Conservation (phyloP, 2,888 invertebrate genomes). For the Chesias legatella region DNA sequence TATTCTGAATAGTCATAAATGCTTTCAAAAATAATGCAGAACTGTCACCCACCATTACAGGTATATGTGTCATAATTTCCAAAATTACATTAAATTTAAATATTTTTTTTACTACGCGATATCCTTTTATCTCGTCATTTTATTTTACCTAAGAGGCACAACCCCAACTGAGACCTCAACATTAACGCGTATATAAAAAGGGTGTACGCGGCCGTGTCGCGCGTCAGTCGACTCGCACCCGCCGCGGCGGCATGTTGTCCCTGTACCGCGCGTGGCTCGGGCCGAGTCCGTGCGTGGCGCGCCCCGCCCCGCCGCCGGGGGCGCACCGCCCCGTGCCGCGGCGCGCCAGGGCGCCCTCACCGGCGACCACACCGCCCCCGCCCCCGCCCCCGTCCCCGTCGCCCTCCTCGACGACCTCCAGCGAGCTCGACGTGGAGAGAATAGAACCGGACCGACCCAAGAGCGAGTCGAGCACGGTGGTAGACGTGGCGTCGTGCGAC, state of each 20-base stretch:
- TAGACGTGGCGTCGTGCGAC: conserved; percentile 95
- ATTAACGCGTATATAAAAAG: conserved; percentile 36
- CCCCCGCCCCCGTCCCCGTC: conserved; percentile 57
- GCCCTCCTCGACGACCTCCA: conserved; percentile 64
- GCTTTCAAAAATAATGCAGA: no score
- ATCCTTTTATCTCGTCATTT: no score
- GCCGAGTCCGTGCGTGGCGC: conserved; percentile 68
- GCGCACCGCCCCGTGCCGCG: conserved; percentile 70
- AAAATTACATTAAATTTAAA: no score
- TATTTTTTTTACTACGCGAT: no score
- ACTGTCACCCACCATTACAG: no score
- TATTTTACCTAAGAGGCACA: background rate
- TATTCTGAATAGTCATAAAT: no score
- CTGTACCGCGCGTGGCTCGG: conserved; percentile 77
- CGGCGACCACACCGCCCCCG: conserved; percentile 57
- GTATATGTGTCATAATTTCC: no score
- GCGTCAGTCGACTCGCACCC: conserved; percentile 42
- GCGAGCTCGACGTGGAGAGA: conserved; percentile 68
- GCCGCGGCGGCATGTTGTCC: conserved; percentile 62
- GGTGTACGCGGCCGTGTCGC: no score
- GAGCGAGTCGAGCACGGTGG: conserved; percentile 73
- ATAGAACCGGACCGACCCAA: conserved; percentile 54
- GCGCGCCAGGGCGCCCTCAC: conserved; percentile 57
- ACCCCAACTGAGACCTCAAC: conserved; percentile 32
- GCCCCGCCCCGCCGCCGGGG: conserved; percentile 72